phyloP scores from a whole-genome alignment of 2,888 invertebrate species.

The Zaprionus obscuricornis region DNA sequence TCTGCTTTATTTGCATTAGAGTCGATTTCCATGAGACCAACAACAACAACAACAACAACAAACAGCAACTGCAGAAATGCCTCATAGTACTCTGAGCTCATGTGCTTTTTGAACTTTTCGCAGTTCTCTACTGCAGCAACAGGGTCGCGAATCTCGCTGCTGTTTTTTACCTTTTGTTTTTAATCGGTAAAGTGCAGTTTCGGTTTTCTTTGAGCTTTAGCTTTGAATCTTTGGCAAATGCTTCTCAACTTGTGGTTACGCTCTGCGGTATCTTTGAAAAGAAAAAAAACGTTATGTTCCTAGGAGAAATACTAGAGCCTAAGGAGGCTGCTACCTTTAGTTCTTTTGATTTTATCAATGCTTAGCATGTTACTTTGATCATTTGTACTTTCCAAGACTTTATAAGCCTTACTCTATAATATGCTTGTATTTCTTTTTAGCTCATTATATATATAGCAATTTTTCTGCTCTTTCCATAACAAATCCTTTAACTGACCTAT shows the following conservation, averaged over 20 bases:
- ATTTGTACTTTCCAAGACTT: no score
- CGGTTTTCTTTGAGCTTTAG: no score
- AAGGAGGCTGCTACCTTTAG: no score
- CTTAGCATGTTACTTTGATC: no score
- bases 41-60: neutral
- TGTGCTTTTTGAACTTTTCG: slow-evolving; percentile 58
- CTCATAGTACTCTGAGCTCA: slow-evolving; percentile 25
- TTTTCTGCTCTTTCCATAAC: neutral
- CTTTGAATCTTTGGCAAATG: slow-evolving; percentile 27
- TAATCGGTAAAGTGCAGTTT: slow-evolving; percentile 72
- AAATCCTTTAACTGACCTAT: no score
- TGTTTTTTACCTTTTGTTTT: slow-evolving; percentile 55
- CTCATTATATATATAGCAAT: no score
- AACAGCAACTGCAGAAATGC: slow-evolving; percentile 3
- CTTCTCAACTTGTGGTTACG: slow-evolving; percentile 35
- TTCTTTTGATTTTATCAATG: no score
- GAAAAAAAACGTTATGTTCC: no score
- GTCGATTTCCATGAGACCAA: slow-evolving; percentile 49
- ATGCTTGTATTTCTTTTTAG: no score
- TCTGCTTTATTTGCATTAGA: slow-evolving; percentile 67
- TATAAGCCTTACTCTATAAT: no score
- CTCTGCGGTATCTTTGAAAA: no score
- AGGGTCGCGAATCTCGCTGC: slow-evolving; percentile 7
- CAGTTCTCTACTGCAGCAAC: slow-evolving; percentile 37
- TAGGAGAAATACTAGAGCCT: no score